phyloP scores from a whole-genome alignment of 2,888 invertebrate species.

The Tetramorium bicarinatum region DNA sequence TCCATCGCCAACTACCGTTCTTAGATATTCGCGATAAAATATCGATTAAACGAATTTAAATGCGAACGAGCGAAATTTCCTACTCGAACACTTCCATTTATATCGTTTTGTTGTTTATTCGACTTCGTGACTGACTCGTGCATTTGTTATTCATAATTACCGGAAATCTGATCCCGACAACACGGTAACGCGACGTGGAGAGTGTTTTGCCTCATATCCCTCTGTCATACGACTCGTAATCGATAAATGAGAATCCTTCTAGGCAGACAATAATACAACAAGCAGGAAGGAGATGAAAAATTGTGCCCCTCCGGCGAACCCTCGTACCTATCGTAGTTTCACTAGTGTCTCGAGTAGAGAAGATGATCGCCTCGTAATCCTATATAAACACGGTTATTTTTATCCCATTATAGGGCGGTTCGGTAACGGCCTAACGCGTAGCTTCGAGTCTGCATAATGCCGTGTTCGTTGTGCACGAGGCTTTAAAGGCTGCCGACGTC shows the following conservation, averaged over 20 bases:
- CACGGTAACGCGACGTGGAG: slow-evolving; percentile 3
- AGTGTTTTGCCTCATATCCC: neutral
- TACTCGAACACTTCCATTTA: neutral
- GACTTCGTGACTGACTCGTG: neutral
- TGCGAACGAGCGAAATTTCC: neutral
- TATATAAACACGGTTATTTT: slow-evolving; percentile 81
- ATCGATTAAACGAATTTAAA: slow-evolving; percentile 17
- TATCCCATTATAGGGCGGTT: slow-evolving; percentile 77
- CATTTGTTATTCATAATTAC: slow-evolving; percentile 41
- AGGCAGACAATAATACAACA: slow-evolving; percentile 46
- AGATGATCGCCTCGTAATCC: slow-evolving; percentile 76
- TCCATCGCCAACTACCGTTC: neutral
- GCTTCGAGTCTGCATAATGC: slow-evolving; percentile 69
- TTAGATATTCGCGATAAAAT: neutral
- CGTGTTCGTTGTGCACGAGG: slow-evolving; percentile 59
- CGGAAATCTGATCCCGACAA: slow-evolving; percentile 9
- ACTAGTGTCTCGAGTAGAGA: slow-evolving; percentile 57
- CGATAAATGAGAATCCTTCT: slow-evolving; percentile 61
- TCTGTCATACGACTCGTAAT: slow-evolving; percentile 52
- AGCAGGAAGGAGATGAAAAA: slow-evolving; percentile 49
- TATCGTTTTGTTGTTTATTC: neutral
- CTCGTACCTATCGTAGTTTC: slow-evolving; percentile 44
- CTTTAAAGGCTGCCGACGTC: slow-evolving; percentile 69
- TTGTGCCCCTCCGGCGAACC: slow-evolving; percentile 54
- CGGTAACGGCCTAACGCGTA: slow-evolving; percentile 68